Evolutionary conservation across 2,888 invertebrate species (phyloP), one percentile per base, ranked within the genome.

Genomic region (Teleiodes luculella): DNA sequence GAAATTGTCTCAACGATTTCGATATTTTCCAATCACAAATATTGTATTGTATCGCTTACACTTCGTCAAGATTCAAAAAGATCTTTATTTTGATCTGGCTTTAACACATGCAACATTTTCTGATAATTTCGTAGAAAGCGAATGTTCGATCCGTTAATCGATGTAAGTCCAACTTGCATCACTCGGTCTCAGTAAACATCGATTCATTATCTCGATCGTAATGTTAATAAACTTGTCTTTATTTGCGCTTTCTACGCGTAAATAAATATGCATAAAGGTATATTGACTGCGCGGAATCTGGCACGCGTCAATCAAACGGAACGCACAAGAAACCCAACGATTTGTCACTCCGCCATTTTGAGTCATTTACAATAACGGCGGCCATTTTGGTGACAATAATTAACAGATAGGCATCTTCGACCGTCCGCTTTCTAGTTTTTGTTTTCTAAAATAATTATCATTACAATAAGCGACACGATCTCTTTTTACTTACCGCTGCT

Each of bases 371-470:
- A 86, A 83, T 83, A 80, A 79, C 68, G 64, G 75, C 78, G 74
- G 81, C 86, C 86, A 86, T 86, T 86, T 86, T 82, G 80, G 87
- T 83, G 86, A 86, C 86, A 86, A 87, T 86, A 88, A 88, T 89
- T 88, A 87, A 86, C 87, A 81, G 86, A 87, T 86, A 86, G 78
- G 75, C 84, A 86, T 86, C 83, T 78, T 72, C 73, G 76, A 63
- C 59, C 76, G 81, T 70, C 79, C 80, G 85, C 87, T 89, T 89
- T 89, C 88, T 89, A 86, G 83, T 86, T 86, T 84, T 87, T 87
- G 88, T 88, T 86, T 86, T 83, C 83, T 66, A 76, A 84, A 88
- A 86, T 86, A 86, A 89, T 89, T 89, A 89, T 85, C 88, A 89
- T 89, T 63, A 89, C 88, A 89, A 89, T 86, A 85, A 80, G 76